A percentile compares a stretch with the other conserved stretches of the same genome.
Conservation (phyloP, 2,888 invertebrate species). For the Acanthosepion pharaonis region DNA sequence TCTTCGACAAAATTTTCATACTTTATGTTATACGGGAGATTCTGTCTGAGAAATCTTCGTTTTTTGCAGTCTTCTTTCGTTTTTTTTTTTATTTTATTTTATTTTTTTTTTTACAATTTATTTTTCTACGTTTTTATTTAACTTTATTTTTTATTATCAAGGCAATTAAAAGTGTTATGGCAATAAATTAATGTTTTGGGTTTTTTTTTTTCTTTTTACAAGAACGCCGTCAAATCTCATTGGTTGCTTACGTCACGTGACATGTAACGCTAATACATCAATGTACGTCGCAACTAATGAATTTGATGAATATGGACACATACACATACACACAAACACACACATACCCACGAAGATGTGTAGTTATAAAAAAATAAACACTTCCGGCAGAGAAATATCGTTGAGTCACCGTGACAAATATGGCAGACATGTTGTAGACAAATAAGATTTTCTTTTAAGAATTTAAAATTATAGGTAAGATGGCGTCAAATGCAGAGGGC, state of each 20-base stretch:
- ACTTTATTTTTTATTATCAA: not conserved
- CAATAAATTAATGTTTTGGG: not conserved
- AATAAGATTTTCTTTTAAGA: not conserved
- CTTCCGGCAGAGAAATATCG: slow-evolving; percentile 7
- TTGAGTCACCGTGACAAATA: slow-evolving; percentile 3
- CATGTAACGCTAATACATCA: not conserved
- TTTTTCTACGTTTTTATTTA: not conserved
- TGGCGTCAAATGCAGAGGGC: not conserved
- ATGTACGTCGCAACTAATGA: not conserved
- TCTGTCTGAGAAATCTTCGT: not conserved
- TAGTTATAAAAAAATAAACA: not conserved
- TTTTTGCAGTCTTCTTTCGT: not conserved
- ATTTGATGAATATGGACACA: not conserved
- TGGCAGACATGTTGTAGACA: not conserved
- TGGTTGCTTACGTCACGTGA: not conserved
- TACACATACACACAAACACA: not conserved
- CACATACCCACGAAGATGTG: not conserved
- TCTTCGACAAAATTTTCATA: not conserved
- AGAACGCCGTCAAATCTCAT: not conserved
- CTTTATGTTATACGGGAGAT: not conserved
- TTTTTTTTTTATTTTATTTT: not conserved
- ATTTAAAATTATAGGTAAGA: not conserved
- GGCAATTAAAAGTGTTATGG: not conserved
- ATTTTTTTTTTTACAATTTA: not conserved
- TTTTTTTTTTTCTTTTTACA: not conserved